phyloP scores from a whole-genome alignment of 2,113 vertebrate species.

The Pimephales promelas region DNA sequence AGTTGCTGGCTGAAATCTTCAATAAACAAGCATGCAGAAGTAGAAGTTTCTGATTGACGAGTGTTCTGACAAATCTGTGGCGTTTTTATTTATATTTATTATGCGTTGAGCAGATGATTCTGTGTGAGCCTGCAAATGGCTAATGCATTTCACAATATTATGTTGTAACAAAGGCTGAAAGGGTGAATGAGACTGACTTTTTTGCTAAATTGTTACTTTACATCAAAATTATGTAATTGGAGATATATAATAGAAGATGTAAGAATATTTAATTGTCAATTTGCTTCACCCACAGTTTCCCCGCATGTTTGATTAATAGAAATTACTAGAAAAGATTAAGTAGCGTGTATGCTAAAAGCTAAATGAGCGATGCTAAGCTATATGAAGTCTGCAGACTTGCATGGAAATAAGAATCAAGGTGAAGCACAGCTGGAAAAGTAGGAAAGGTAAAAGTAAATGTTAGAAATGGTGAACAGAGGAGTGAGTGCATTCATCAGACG shows the following conservation, averaged over 20 bases:
- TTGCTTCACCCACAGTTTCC: neutral
- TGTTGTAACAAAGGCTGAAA: neutral
- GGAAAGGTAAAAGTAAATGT: conserved; percentile 27
- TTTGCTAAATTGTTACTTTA: neutral
- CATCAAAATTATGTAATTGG: neutral
- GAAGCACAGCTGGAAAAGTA: conserved; percentile 15
- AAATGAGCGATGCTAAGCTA: neutral
- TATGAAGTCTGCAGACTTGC: conserved; percentile 7
- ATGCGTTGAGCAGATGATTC: neutral
- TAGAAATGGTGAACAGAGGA: conserved; percentile 22
- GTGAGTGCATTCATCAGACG: neutral
- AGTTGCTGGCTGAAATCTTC: neutral
- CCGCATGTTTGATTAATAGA: neutral
- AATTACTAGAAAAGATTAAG: neutral
- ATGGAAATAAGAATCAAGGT: neutral
- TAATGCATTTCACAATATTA: conserved; percentile 1
- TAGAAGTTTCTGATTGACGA: neutral
- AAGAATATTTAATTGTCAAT: neutral
- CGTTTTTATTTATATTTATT: neutral
- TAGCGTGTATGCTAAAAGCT: conserved; percentile 11
- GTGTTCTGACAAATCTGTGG: neutral
- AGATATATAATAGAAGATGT: too few species aligned
- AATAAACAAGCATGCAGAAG: neutral
- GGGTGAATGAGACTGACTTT: neutral
- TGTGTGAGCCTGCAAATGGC: neutral